These are phyloP conservation scores for Pteromalus puparum DNA, from an alignment of 1,140 invertebrate genomes.

Conservation along the genomic window DNA sequence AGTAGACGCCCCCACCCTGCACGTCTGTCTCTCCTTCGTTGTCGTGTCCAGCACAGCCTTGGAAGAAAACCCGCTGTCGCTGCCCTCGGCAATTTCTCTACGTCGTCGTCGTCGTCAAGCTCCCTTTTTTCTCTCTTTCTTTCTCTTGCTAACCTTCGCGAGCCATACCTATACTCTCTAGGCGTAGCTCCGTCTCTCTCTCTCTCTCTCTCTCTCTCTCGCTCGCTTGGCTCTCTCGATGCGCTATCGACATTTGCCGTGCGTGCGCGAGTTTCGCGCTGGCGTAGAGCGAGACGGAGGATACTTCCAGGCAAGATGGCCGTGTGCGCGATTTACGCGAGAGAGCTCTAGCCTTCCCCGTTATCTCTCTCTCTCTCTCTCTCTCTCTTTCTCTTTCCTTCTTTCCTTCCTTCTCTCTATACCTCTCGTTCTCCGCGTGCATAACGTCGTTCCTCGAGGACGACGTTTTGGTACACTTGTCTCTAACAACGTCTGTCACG, in stretches of 20 bases:
- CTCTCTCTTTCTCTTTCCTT: not conserved
- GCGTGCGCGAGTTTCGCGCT: not conserved
- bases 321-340: conserved; percentile 61
- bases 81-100: too few relatives aligned
- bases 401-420: too few relatives aligned
- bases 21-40: not conserved
- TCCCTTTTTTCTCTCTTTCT: conserved; percentile 3
- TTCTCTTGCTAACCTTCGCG: not conserved
- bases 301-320: conserved; percentile 67
- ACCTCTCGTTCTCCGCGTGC: not conserved
- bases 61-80: not conserved
- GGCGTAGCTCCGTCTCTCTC: conserved; percentile 1
- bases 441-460: not conserved
- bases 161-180: not conserved
- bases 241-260: not conserved
- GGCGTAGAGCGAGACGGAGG: not conserved
- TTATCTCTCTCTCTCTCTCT: not conserved
- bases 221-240: not conserved
- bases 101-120: not conserved
- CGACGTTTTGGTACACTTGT: not conserved
- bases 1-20: conserved; percentile 3
- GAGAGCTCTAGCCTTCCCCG: not conserved
- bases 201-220: not conserved
- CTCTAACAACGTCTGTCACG: not conserved
- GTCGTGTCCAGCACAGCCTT: not conserved